phyloP scores from a whole-genome alignment of 2,888 invertebrate genomes.

The Hecatera dysodea region DNA sequence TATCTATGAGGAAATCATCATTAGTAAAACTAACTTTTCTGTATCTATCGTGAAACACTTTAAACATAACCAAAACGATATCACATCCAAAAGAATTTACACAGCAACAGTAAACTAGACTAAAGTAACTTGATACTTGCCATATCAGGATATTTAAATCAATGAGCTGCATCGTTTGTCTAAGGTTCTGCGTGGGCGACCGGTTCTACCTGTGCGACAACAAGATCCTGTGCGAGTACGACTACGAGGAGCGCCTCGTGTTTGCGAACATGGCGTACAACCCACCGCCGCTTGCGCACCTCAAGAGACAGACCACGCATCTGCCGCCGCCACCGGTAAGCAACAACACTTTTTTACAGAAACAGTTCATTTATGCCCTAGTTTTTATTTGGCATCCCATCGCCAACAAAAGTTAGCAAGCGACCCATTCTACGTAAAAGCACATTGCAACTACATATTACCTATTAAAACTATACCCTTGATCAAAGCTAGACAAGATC shows the following conservation, averaged over 20 bases:
- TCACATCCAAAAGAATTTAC: slow-evolving; percentile 15
- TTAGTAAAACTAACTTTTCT: no score
- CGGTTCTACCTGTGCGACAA: slow-evolving; percentile 99
- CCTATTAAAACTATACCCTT: slow-evolving; percentile 8
- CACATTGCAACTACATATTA: not conserved
- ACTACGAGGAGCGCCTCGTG: slow-evolving; percentile 98
- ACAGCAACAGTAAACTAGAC: slow-evolving; percentile 23
- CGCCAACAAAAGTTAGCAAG: no score
- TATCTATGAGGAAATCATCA: not conserved
- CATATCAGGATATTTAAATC: slow-evolving; percentile 60
- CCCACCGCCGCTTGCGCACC: slow-evolving; percentile 95
- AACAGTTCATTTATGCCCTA: no score
- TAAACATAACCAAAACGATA: not conserved
- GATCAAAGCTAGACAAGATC: slow-evolving; percentile 20
- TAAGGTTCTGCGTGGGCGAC: slow-evolving; percentile 99
- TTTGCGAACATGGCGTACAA: slow-evolving; percentile 99
- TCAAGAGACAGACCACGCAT: slow-evolving; percentile 93
- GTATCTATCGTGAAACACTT: not conserved
- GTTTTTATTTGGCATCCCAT: not conserved
- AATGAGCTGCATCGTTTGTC: slow-evolving; percentile 60
- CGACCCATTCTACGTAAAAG: not conserved
- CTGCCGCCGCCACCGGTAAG: slow-evolving; percentile 92
- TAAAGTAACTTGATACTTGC: slow-evolving; percentile 57
- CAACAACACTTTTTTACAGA: slow-evolving; percentile 21
- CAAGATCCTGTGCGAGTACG: slow-evolving; percentile 99